Percentiles rank a stretch among this genome's conserved stretches.
Conservation (phyloP, 1,140 invertebrate species). For the Lucilia cuprina region DNA sequence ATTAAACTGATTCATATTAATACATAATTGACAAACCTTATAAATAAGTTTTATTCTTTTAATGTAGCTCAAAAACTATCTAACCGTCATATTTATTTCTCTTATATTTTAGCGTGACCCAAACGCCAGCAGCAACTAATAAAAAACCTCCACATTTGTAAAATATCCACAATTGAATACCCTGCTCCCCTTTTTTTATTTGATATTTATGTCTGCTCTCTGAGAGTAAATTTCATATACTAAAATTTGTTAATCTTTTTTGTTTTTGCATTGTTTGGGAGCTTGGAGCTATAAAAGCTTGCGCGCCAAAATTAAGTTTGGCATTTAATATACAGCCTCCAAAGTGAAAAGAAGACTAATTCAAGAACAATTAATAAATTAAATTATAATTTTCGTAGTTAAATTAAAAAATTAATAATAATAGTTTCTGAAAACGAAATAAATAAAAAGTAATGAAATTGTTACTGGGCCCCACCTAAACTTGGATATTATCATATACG, state of each 20-base stretch:
- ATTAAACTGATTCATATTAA: no score
- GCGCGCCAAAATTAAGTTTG: conserved; percentile 57
- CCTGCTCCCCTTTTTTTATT: not conserved
- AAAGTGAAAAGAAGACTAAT: conserved; percentile 33
- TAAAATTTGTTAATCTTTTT: conserved; percentile 17
- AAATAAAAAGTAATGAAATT: not conserved
- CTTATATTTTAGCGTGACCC: no score
- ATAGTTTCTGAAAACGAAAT: not conserved
- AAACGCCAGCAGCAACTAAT: no score
- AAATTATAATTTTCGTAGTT: not conserved
- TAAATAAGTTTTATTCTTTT: no score
- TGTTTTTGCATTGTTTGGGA: conserved; percentile 7
- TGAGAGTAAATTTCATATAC: not conserved
- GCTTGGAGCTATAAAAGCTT: conserved; percentile 55
- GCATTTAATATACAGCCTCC: conserved; percentile 45
- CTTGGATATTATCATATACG: not conserved
- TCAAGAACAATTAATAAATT: not conserved
- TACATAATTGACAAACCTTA: no score
- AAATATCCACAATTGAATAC: not conserved
- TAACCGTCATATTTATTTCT: no score
- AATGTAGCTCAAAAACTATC: no score
- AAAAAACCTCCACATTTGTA: not conserved
- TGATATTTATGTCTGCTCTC: not conserved
- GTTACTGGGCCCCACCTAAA: not conserved
- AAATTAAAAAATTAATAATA: not conserved